A percentile compares a stretch with the other conserved stretches of the same genome.
phyloP scores from a whole-genome alignment of 2,888 invertebrate genomes.

The Quadroppia sp. region DNA sequence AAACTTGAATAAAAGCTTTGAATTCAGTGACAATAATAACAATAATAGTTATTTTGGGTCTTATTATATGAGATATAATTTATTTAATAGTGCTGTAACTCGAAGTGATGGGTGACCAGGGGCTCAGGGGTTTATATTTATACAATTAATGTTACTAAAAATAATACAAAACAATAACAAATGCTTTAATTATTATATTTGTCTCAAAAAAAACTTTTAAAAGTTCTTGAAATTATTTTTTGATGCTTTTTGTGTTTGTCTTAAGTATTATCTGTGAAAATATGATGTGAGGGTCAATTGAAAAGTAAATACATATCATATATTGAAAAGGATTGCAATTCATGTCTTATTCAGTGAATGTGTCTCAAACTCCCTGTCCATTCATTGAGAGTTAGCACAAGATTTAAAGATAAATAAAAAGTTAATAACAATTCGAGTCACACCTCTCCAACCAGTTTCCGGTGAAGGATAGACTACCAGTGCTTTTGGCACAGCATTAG shows the following conservation, averaged over 20 bases:
- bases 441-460: neutral
- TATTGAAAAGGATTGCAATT: too few species aligned
- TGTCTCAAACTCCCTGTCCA: neutral
- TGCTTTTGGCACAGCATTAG: neutral
- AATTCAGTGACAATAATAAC: neutral
- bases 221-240: too few species aligned
- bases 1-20: neutral
- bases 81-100: neutral
- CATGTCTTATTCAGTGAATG: neutral
- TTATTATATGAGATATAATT: neutral
- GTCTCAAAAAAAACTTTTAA: too few species aligned
- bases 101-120: neutral
- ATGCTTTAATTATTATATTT: too few species aligned
- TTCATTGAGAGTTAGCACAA: neutral
- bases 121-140: neutral
- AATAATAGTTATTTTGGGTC: neutral
- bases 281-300: too few species aligned
- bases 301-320: too few species aligned
- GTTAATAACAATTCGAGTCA: neutral
- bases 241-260: too few species aligned
- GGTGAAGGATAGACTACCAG: neutral
- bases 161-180: too few species aligned
- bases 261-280: too few species aligned
- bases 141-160: too few species aligned
- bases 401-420: neutral